Conservation (phyloP, 2,113 vertebrate genomes). For the Naja naja region DNA sequence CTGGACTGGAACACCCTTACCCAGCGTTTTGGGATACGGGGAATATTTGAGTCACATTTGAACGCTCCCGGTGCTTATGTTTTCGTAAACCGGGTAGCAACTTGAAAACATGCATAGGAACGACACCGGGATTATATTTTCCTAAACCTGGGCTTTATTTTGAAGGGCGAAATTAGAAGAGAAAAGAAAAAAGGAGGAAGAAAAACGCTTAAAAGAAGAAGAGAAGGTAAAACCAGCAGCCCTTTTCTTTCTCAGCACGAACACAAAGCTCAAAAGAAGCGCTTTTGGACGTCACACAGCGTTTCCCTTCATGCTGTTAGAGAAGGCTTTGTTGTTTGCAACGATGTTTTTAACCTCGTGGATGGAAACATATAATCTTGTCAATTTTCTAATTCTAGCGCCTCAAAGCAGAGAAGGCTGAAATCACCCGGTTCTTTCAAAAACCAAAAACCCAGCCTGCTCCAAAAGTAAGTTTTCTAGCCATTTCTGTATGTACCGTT, state of each 20-base stretch:
- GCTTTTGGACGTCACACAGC: neutral
- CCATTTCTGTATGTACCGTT: neutral
- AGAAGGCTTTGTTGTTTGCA: neutral
- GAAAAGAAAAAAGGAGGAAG: constrained; percentile 94
- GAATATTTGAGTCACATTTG: neutral
- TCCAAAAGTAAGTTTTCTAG: constrained; percentile 81
- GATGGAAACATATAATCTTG: neutral
- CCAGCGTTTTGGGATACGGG: neutral
- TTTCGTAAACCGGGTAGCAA: neutral
- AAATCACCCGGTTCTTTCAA: constrained; percentile 94
- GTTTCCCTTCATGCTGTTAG: neutral
- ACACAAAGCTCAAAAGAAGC: neutral
- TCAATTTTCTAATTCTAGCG: constrained; percentile 70
- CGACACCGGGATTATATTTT: neutral
- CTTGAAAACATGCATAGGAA: too few relatives aligned
- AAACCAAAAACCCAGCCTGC: constrained; percentile 88
- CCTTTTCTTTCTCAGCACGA: neutral
- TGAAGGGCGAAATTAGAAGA: constrained; percentile 92
- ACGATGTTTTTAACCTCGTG: neutral
- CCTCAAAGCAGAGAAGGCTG: constrained; percentile 91
- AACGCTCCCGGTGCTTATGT: neutral
- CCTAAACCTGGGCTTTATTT: constrained; percentile 4
- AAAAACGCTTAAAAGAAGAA: constrained; percentile 91
- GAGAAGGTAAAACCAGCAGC: constrained; percentile 78
- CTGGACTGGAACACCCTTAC: neutral